These are phyloP conservation scores for Drosophila aff. DNA, from an alignment of 1,140 invertebrate species.

Conservation along the genomic window DNA sequence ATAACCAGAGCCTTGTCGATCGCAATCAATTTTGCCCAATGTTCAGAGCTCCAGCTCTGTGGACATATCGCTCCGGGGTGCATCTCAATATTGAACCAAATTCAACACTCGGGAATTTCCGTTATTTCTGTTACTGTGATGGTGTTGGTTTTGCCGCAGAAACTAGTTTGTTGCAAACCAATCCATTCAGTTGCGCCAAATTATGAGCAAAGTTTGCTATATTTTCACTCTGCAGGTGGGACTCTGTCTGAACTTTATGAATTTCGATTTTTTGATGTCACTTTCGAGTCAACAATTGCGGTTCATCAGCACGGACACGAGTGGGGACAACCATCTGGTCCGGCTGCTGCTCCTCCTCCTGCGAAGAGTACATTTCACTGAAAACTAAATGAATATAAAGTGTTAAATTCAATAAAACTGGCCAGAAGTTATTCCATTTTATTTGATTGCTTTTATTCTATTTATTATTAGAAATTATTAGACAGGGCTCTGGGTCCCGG, in stretches of 20 bases:
- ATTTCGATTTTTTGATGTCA: neutral
- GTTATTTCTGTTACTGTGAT: slow-evolving; percentile 25
- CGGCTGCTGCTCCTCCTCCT: neutral
- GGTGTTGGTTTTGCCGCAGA: slow-evolving; percentile 9
- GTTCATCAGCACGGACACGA: slow-evolving; percentile 27
- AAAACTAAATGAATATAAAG: neutral
- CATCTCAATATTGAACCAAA: slow-evolving; percentile 31
- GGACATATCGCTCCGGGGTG: neutral
- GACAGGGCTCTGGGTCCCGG: neutral
- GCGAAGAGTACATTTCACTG: no score
- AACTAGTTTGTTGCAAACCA: slow-evolving; percentile 1
- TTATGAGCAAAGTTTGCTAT: slow-evolving; percentile 8
- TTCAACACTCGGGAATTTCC: slow-evolving; percentile 43
- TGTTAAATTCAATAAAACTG: slow-evolving; percentile 25
- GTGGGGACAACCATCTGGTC: neutral
- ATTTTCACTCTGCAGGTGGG: neutral
- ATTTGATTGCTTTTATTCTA: slow-evolving; percentile 47
- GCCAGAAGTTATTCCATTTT: slow-evolving; percentile 26
- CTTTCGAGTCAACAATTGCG: slow-evolving; percentile 19
- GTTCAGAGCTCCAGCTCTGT: neutral
- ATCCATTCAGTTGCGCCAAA: neutral
- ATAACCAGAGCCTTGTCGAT: neutral
- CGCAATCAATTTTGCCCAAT: neutral
- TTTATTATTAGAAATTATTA: slow-evolving; percentile 20
- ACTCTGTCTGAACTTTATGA: neutral